A percentile compares a stretch with the other conserved stretches of the same genome.
Conservation (phyloP, 2,888 invertebrate species). For the Halocaridina rubra region DNA sequence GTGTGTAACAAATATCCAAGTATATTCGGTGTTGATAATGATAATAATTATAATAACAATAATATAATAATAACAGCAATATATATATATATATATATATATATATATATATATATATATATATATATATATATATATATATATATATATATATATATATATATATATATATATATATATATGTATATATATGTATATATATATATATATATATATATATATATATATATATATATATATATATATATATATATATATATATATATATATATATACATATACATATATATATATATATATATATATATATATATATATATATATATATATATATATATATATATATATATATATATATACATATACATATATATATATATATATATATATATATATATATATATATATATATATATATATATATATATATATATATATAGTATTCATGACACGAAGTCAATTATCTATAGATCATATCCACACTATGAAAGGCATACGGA, state of each 20-base stretch:
- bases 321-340: background rate
- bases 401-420: background rate
- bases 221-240: background rate
- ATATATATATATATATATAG: background rate
- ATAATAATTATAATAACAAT: too few species aligned
- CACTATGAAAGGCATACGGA: too few species aligned
- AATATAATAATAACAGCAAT: too few species aligned
- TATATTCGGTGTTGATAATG: too few species aligned
- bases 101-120: background rate
- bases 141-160: slow-evolving; percentile 30
- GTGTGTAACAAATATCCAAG: too few species aligned
- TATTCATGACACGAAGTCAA: background rate
- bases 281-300: background rate
- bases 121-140: slow-evolving; percentile 1
- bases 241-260: background rate
- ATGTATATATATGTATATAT: background rate
- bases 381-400: background rate
- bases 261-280: background rate
- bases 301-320: background rate
- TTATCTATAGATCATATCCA: too few species aligned
- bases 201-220: background rate
- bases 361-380: background rate
- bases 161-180: background rate
- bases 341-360: background rate
- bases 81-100: background rate